Evolutionary conservation across 2,888 invertebrate genomes (phyloP), one percentile per base, ranked within the genome.

Genomic region (Syrphus vitripennis): DNA sequence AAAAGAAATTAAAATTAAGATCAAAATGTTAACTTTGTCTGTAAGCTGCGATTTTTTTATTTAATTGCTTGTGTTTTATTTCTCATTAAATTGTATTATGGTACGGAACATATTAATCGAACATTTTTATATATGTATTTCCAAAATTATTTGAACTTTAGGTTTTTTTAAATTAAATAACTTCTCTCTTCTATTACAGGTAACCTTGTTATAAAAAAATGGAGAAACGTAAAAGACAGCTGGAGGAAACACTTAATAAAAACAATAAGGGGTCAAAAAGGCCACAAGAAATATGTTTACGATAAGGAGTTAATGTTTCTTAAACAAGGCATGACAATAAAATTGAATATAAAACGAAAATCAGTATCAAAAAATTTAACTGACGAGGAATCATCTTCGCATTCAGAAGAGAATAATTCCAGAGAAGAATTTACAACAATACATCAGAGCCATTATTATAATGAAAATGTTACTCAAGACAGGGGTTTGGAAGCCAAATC

Each of bases 171-270:
- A n/a, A n/a, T n/a, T n/a, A n/a, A n/a, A 14, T 37, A 34, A 3
- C 34, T 34, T 12, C n/a, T 48, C 21, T 12, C 14, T 14, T 50
- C 7, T 10, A 9, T 61, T 24, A 1, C 26, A 63, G 63, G 63
- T 29, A 1, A 4, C 4, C 26, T 16, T 29, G 26, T 63, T 5
- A 42, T 63, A n/a, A 42, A 29, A 12, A 63, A 63, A 26, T 63
- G 63, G 63, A 26, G 42, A 63, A 63, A 63, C 19, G 42, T 26
- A 5, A 63, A 29, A 42, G 63, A 63, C 42, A 63, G 63, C 9
- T 63, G 26, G 24, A 63, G 63, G 26, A 63, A 63, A 29, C 16
- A 26, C 10, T 5, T 63, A 26, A 2, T 63, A 0, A 40, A 29
- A 63, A 29, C 24, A 2, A n/a, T 26, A 0, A 63, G 12, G 3